phyloP scores from a whole-genome alignment of 2,797 vertebrate genomes.

The Hozukius guyotensis region DNA sequence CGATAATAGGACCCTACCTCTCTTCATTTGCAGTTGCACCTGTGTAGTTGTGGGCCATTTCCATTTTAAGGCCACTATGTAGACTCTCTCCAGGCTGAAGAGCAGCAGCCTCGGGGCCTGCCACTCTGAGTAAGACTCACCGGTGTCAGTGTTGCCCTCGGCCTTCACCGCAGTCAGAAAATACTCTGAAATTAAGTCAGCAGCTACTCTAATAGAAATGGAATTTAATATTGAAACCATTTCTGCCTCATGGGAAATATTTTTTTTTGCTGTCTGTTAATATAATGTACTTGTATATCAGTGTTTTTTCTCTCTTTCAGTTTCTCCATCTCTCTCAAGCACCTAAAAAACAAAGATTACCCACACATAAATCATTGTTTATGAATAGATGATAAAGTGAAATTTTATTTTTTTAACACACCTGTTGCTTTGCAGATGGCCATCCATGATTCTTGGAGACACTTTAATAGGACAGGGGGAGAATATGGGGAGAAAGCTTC shows the following conservation, averaged over 20 bases:
- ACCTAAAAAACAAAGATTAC: background rate
- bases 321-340: background rate
- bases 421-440: background rate
- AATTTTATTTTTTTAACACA: background rate
- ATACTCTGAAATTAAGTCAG: conserved; percentile 28
- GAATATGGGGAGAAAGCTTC: background rate
- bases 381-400: background rate
- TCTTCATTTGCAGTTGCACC: background rate
- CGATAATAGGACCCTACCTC: background rate
- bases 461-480: background rate
- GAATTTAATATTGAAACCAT: conserved; percentile 23
- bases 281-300: background rate
- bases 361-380: background rate
- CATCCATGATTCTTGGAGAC: background rate
- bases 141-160: background rate
- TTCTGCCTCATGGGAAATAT: conserved; percentile 9
- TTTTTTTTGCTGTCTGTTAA: background rate
- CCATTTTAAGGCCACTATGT: background rate
- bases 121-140: background rate
- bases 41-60: conserved; percentile 4
- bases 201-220: conserved; percentile 2
- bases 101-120: conserved; percentile 8
- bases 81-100: conserved; percentile 12
- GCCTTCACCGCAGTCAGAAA: background rate
- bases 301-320: background rate